Conservation (phyloP, 1,140 invertebrate genomes). For the Drosophila littoralis region DNA sequence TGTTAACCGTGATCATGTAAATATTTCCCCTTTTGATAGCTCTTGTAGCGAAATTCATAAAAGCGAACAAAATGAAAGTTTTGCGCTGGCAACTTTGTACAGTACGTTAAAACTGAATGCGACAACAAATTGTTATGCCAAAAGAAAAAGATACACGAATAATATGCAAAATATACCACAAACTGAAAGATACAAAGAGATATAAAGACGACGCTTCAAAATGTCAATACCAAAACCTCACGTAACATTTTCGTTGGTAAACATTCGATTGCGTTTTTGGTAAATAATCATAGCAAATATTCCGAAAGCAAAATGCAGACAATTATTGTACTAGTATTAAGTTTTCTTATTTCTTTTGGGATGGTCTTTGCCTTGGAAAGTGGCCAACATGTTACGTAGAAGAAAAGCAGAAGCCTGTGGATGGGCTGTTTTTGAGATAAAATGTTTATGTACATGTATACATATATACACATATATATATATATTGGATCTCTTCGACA, state of each 20-base stretch:
- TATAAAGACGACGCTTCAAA: not conserved
- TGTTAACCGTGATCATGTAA: not conserved
- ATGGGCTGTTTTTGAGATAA: conserved; percentile 32
- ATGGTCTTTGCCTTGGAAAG: conserved; percentile 16
- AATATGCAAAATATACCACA: conserved; percentile 10
- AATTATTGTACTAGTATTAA: conserved; percentile 32
- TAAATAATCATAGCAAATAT: conserved; percentile 7
- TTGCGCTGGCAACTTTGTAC: conserved; percentile 17
- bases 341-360: not conserved
- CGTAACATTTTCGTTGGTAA: conserved; percentile 29
- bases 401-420: conserved; percentile 20
- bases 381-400: conserved; percentile 50
- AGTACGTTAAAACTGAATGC: conserved; percentile 1
- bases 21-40: not conserved
- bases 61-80: conserved; percentile 30
- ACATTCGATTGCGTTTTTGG: conserved; percentile 7
- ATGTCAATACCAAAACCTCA: conserved; percentile 31
- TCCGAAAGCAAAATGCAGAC: conserved; percentile 38
- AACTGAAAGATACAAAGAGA: conserved; percentile 3
- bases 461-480: conserved; percentile 4
- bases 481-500: conserved; percentile 6
- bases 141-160: not conserved
- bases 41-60: conserved; percentile 15
- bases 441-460: conserved; percentile 22
- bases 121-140: conserved; percentile 18